Base-by-base conservation (phyloP, 53 echinoderm and acorn worm species). In the Holothuria scabra region DNA sequence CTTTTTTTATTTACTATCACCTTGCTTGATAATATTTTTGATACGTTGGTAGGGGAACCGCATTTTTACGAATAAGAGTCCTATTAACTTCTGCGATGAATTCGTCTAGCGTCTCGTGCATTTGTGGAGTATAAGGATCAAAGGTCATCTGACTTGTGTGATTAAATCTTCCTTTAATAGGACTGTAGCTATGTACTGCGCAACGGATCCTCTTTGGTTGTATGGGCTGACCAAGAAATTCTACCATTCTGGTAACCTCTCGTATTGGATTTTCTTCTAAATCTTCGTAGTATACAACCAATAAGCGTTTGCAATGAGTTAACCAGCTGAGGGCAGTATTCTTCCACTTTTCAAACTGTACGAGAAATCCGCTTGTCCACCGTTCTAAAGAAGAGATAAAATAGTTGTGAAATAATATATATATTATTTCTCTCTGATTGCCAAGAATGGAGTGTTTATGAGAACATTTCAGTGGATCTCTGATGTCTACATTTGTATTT, bases 61-160 rank as follows among this genome's bases (percentile, higher is more conserved):
- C 78, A 30, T 78, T 56, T 57, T 57, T 78, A 14, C 56, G 13
- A 11, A 78, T 57, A 28, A 78, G 58, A 28, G 78, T 78, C 31
- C 31, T 46, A 21, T 78, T 78, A 22, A 78, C 58, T 21, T 78
- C 78, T 24, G 56, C 13, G 6, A 78, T 78, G 13, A 32, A 78
- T 78, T 56, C 78, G 29, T 78, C 78, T 25, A 78, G 31, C 29
- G 56, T 56, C 3, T 30, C 58, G 33, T 78, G 78, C 56, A 78
- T 56, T 33, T 56, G 56, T 46, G 56, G 57, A 3, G 78, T 78
- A 59, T 78, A 88, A 4, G 88, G 88, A 66, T 88, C 88, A 41
- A 78, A 78, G 58, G 56, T 78, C 78, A 78, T 78, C 28, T 78
- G 78, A 31, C 78, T 78, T 31, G 78, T 23, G 32, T 78, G 78